Evolutionary conservation across 2,797 vertebrate species (phyloP).

Genomic region (Jordanella pulchra): DNA sequence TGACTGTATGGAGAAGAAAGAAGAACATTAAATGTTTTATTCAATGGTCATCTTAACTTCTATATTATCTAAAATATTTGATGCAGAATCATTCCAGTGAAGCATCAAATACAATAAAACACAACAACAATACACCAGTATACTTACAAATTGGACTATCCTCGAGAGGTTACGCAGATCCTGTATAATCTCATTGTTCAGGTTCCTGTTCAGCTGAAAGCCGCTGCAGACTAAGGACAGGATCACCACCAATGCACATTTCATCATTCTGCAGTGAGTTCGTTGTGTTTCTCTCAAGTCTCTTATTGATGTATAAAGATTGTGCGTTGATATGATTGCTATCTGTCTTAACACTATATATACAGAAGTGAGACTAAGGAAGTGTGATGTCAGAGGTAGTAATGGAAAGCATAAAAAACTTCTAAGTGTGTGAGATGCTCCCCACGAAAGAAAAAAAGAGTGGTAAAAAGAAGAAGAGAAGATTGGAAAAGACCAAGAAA

Average conservation of each 20-base stretch:
- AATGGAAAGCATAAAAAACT: conserved; percentile 6
- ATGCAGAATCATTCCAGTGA: background rate
- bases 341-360: conserved; percentile 41
- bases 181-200: fast-evolving
- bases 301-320: background rate
- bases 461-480: background rate
- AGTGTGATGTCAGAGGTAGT: background rate
- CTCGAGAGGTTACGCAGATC: fast-evolving
- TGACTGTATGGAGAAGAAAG: conserved; percentile 22
- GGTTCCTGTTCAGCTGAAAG: fast-evolving
- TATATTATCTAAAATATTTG: background rate
- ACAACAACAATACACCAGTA: background rate
- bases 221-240: conserved; percentile 41
- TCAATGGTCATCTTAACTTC: background rate
- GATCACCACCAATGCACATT: conserved; percentile 30
- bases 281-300: conserved; percentile 22
- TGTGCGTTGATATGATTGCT: conserved; percentile 26
- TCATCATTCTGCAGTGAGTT: conserved; percentile 43
- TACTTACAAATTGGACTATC: conserved; percentile 54
- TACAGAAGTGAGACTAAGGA: conserved; percentile 20
- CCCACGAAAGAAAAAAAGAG: too few relatives aligned
- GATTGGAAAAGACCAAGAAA: background rate
- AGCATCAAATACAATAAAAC: background rate
- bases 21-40: background rate
- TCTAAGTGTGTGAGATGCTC: background rate